These are phyloP conservation scores for Murina feae DNA, from an alignment of 2,113 vertebrate species.

Conservation along the genomic window DNA sequence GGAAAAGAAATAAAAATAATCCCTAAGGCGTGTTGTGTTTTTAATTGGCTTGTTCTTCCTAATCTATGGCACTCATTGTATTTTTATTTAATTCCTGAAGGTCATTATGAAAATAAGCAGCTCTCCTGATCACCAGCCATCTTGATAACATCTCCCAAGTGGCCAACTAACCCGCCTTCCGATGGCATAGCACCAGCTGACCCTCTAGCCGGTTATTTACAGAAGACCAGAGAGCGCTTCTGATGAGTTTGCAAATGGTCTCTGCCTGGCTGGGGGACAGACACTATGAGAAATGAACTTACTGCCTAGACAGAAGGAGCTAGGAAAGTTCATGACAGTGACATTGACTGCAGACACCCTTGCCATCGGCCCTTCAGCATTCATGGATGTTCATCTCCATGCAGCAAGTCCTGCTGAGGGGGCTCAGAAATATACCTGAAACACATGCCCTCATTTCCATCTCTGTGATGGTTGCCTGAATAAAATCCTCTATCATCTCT, in stretches of 20 bases:
- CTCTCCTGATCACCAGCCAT: conserved; percentile 51
- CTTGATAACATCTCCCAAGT: conserved; percentile 23
- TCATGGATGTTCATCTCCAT: not conserved
- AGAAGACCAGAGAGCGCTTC: not conserved
- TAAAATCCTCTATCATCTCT: not conserved
- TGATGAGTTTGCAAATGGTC: conserved; percentile 4
- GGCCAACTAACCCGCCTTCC: not conserved
- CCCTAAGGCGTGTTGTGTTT: conserved; percentile 57
- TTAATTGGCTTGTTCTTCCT: conserved; percentile 82
- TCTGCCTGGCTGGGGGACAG: not conserved
- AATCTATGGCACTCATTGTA: conserved; percentile 76
- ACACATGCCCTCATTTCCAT: not conserved
- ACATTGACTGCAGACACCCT: not conserved
- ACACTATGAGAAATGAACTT: not conserved
- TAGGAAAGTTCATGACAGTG: not conserved
- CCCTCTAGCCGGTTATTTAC: conserved; percentile 29
- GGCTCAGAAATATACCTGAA: not conserved
- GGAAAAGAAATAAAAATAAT: conserved; percentile 60
- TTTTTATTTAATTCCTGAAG: conserved; percentile 80
- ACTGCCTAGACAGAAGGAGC: not conserved
- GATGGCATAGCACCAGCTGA: conserved; percentile 33
- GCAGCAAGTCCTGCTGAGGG: not conserved
- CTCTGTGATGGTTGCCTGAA: not conserved
- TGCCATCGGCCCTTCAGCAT: not conserved
- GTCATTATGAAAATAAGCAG: conserved; percentile 79